Base-by-base conservation (phyloP, 2,797 vertebrate genomes). In the Pseudochirops corinnae region DNA sequence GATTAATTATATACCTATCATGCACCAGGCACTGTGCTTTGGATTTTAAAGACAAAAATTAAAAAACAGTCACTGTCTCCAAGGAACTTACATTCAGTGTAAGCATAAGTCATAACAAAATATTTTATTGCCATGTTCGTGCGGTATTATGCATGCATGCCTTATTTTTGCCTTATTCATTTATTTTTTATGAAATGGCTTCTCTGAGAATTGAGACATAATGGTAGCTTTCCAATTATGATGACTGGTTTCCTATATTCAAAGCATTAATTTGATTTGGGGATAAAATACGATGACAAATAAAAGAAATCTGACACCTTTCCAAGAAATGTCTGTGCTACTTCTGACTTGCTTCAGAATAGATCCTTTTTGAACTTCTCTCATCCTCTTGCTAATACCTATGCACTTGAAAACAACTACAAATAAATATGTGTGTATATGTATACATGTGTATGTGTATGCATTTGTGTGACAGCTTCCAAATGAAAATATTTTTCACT, bases 401-500 rank as follows among this genome's bases (percentile, higher is more conserved):
- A 90, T 91, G 39, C 0, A 90, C 5, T 26, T 53, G 53, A 55
- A 91, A 91, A 91, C 0, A 96, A 97, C 95, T 96, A 95, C 93
- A 92, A 98, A 96, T 94, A 97, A 96, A 95, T 94, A 5, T 96
- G 98, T 96, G 93, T 82, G 0, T 74, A 39, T 21, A 1, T 74
- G 13, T 67, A 67, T 7, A 18, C 18, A 5, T 39, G 2, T 67
- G 4, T 96, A 98, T 96, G 93, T 39, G 16, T 82, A 24, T 82
- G 7, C 9, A 11, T 82, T 3, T 14, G 0, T 62, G 94, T 96
- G 94, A 97, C 97, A 97, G 95, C 74, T 98, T 97, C 95, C 90
- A 98, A 98, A 98, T 97, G 56, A 98, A 98, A 98, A 97, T 0
- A 53, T 94, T 96, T 96, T 98, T 98, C 95, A 95, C 26, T 95